These are phyloP conservation scores for Trematomus loennbergii DNA, from an alignment of 2,113 vertebrate species.

Conservation along the genomic window DNA sequence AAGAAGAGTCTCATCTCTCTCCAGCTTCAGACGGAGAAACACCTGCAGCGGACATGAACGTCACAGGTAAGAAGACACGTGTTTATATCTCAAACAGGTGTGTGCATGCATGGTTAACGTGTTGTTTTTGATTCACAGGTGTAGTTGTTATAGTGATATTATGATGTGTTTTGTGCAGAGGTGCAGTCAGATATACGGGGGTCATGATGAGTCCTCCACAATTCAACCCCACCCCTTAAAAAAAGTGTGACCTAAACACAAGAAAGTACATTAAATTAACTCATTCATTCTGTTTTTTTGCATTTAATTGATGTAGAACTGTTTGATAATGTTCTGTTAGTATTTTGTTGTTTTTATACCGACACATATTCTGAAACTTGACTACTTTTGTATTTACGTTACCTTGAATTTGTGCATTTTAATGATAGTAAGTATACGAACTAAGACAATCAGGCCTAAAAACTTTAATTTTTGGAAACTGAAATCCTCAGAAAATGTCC, in stretches of 20 bases:
- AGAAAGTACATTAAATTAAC: neutral
- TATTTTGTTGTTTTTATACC: neutral
- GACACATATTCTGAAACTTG: neutral
- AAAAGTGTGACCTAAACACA: neutral
- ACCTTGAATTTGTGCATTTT: neutral
- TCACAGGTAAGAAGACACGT: conserved; percentile 59
- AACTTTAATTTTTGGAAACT: neutral
- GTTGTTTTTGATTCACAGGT: neutral
- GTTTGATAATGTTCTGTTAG: neutral
- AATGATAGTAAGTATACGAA: neutral
- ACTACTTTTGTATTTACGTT: neutral
- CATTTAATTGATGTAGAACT: neutral
- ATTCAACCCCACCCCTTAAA: neutral
- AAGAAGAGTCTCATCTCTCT: conserved; percentile 2
- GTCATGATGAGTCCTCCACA: neutral
- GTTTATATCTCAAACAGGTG: neutral
- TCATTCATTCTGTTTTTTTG: neutral
- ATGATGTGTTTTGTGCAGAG: neutral
- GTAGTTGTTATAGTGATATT: neutral
- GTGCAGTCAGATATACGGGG: neutral
- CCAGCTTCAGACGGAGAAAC: conserved; percentile 10
- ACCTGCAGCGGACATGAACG: conserved; percentile 34
- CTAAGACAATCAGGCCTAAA: neutral
- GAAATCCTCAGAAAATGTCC: neutral
- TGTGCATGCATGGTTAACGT: neutral